Conservation (phyloP, 2,113 vertebrate species). For the Ophiodon elongatus region DNA sequence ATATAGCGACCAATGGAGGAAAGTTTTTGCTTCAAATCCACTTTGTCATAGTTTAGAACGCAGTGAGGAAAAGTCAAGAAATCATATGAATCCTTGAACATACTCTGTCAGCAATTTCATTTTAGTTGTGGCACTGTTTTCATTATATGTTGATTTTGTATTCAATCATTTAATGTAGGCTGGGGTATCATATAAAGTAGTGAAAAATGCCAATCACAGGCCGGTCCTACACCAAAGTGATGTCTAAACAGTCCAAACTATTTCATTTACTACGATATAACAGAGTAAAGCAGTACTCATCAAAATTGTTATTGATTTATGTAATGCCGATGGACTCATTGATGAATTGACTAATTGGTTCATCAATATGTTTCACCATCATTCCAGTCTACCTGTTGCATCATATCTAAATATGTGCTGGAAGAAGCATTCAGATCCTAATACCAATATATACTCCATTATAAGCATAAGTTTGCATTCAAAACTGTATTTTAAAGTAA, state of each 20-base stretch:
- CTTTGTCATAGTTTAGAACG: not conserved
- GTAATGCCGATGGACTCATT: not conserved
- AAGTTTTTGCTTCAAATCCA: not conserved
- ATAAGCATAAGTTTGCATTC: not conserved
- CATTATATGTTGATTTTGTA: not conserved
- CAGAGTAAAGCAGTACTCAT: not conserved
- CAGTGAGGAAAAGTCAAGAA: not conserved
- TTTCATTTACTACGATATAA: not conserved
- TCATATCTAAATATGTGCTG: not conserved
- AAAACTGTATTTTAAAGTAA: not conserved
- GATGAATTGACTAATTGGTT: not conserved
- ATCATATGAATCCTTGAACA: not conserved
- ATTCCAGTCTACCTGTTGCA: not conserved
- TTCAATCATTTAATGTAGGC: not conserved
- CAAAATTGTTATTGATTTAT: not conserved
- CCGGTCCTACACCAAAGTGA: not conserved
- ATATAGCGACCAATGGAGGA: too few relatives aligned
- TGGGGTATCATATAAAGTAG: not conserved
- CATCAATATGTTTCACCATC: not conserved
- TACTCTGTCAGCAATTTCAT: not conserved
- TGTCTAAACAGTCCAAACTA: not conserved
- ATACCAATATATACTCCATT: not conserved
- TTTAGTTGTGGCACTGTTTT: not conserved
- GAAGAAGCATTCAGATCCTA: not conserved
- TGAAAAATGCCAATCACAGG: not conserved